Conservation (phyloP, 2,888 invertebrate genomes). For the Parnassius apollo region DNA sequence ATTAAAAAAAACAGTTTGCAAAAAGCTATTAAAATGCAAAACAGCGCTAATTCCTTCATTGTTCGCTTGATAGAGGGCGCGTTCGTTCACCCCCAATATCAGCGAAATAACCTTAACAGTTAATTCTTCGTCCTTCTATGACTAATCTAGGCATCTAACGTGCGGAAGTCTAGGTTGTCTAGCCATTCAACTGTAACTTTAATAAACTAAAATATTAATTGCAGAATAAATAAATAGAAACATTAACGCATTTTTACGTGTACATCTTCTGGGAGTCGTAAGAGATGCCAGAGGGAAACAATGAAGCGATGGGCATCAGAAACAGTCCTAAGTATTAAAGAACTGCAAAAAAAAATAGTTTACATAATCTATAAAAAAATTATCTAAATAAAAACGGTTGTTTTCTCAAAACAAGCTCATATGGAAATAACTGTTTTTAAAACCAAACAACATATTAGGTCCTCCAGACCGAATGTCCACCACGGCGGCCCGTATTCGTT, state of each 20-base stretch:
- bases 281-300: too few relatives aligned
- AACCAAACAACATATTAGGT: too few relatives aligned
- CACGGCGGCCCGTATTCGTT: too few relatives aligned
- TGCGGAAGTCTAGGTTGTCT: slow-evolving; percentile 28
- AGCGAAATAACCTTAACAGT: slow-evolving; percentile 49
- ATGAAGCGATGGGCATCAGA: background rate
- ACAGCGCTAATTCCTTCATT: slow-evolving; percentile 18
- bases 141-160: slow-evolving; percentile 47
- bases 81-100: slow-evolving; percentile 52
- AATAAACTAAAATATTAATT: background rate
- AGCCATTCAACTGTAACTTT: background rate
- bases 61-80: slow-evolving; percentile 48
- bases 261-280: too few relatives aligned
- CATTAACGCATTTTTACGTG: background rate
- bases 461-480: too few relatives aligned
- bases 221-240: too few relatives aligned
- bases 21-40: background rate
- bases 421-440: too few relatives aligned
- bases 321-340: background rate
- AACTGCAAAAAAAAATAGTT: too few relatives aligned
- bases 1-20: too few relatives aligned
- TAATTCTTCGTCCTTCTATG: slow-evolving; percentile 45
- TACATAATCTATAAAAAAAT: too few relatives aligned
- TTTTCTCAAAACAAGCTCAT: too few relatives aligned
- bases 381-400: too few relatives aligned